Percentiles rank a stretch among this genome's conserved stretches.
Evolutionary conservation across 1,140 invertebrate species (phyloP).

Genomic region (Chironomus striatipennis): DNA sequence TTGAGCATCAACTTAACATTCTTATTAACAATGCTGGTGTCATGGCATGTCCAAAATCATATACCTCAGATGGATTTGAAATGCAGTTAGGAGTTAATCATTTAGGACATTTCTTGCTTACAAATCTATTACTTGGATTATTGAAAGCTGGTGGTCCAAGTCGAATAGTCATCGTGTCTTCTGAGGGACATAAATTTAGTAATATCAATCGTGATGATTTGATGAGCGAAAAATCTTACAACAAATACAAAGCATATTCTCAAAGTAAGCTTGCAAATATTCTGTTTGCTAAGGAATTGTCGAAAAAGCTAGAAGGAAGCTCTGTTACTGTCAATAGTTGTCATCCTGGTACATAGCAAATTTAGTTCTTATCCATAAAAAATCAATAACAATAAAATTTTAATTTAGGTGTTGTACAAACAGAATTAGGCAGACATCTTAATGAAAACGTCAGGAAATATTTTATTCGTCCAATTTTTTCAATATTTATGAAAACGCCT

Average conservation of each 20-base stretch:
- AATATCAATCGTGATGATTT: constrained; percentile 62
- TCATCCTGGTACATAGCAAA: constrained; percentile 49
- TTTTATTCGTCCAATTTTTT: constrained; percentile 33
- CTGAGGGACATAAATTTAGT: constrained; percentile 43
- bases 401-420: constrained; percentile 64
- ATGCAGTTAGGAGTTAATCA: constrained; percentile 69
- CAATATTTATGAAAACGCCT: constrained; percentile 49
- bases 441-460: constrained; percentile 36
- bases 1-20: constrained; percentile 57
- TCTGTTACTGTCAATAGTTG: constrained; percentile 58
- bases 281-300: constrained; percentile 57
- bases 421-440: constrained; percentile 60
- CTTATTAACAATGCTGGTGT: constrained; percentile 89
- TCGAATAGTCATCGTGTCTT: constrained; percentile 42
- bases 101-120: constrained; percentile 78
- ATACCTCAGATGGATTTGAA: constrained; percentile 72
- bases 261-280: constrained; percentile 71
- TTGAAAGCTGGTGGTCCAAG: constrained; percentile 46
- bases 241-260: constrained; percentile 49
- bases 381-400: constrained; percentile 31
- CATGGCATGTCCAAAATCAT: constrained; percentile 52
- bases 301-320: constrained; percentile 46
- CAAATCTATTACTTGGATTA: constrained; percentile 59
- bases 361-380: background rate
- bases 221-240: constrained; percentile 53